A percentile compares a stretch with the other conserved stretches of the same genome.
Conservation (phyloP, 2,113 vertebrate species). For the Dasyprocta punctata region DNA sequence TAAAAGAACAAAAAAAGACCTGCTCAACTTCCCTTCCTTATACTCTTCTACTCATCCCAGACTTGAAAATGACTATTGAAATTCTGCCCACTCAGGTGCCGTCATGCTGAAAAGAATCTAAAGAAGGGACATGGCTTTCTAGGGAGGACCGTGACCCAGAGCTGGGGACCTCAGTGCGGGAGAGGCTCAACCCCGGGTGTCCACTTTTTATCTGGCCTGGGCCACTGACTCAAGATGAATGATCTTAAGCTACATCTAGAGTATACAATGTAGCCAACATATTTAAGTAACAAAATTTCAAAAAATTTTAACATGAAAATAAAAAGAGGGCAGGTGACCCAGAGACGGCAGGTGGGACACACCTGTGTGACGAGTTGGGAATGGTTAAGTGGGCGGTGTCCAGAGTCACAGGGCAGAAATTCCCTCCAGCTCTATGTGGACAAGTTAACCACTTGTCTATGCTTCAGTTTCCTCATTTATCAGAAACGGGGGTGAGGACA, state of each 20-base stretch:
- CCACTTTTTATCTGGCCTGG: not conserved
- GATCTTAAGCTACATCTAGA: not conserved
- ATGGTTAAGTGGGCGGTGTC: not conserved
- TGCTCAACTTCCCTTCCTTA: not conserved
- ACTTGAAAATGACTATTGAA: not conserved
- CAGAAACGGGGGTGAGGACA: not conserved
- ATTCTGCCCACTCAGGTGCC: not conserved
- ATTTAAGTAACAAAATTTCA: not conserved
- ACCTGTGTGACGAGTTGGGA: not conserved
- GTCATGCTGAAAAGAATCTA: not conserved
- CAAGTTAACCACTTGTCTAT: not conserved
- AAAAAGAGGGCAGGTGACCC: not conserved
- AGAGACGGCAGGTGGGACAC: not conserved
- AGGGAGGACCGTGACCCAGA: not conserved
- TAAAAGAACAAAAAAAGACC: not conserved
- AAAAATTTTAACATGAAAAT: not conserved
- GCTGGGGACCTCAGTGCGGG: not conserved
- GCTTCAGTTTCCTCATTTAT: not conserved
- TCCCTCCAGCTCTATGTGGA: not conserved
- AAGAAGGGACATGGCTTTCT: not conserved
- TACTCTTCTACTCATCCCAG: not conserved
- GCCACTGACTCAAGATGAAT: not conserved
- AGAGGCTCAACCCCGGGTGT: rapidly evolving
- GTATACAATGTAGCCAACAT: not conserved
- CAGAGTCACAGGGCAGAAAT: not conserved